Conservation (phyloP, 2,888 invertebrate species). For the Anodontia alba region DNA sequence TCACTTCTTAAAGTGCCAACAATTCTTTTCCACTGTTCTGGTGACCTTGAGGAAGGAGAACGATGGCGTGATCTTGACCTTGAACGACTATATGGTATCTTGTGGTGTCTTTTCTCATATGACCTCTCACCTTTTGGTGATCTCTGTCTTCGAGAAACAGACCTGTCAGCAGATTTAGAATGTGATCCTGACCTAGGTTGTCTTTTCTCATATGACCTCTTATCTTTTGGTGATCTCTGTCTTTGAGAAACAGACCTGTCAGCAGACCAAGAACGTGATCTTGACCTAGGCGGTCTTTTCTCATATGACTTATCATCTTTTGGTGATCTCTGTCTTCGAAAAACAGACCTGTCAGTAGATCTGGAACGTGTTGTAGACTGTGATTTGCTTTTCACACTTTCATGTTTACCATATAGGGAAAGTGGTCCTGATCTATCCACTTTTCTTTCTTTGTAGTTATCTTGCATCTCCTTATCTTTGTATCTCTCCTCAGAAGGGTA, state of each 20-base stretch:
- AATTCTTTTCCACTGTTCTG: constrained; percentile 20
- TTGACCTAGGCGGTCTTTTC: neutral
- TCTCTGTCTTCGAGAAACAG: neutral
- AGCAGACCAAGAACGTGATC: constrained; percentile 16
- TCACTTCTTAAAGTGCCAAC: neutral
- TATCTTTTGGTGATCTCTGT: neutral
- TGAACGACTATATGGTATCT: neutral
- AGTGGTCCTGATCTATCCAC: constrained; percentile 32
- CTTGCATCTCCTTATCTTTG: neutral
- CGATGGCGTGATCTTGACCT: constrained; percentile 30
- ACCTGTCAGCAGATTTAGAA: neutral
- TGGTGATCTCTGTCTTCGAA: neutral
- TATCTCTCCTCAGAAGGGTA: neutral
- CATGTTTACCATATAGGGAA: constrained; percentile 21
- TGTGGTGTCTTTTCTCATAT: neutral
- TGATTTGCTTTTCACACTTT: neutral
- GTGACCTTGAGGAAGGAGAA: constrained; percentile 26
- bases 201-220: neutral
- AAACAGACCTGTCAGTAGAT: neutral
- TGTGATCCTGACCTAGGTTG: constrained; percentile 18
- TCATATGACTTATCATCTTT: neutral
- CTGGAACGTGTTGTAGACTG: neutral
- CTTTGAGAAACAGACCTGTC: neutral
- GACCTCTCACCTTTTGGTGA: neutral
- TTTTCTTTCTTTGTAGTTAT: neutral